Percentiles rank a stretch among this genome's conserved stretches.
phyloP scores from a whole-genome alignment of 2,797 vertebrate species.

The Sciurus vulgaris region DNA sequence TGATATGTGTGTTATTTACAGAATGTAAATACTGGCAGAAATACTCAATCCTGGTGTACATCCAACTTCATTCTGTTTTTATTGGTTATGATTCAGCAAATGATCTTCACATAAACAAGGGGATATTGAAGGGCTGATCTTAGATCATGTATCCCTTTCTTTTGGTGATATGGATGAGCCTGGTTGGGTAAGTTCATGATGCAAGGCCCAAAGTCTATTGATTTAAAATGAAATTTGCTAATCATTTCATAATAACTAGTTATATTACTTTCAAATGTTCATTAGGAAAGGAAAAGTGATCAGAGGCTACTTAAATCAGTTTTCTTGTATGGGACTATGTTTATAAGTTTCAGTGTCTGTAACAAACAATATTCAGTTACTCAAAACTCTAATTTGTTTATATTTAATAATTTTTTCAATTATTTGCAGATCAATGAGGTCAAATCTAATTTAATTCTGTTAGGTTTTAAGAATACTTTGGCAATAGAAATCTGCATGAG shows the following conservation, averaged over 20 bases:
- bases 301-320: not conserved
- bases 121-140: conserved; percentile 68
- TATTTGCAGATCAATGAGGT: not conserved
- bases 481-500: not conserved
- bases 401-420: not conserved
- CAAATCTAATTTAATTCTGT: not conserved
- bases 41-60: conserved; percentile 59
- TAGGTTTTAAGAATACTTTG: not conserved
- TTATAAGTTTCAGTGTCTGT: not conserved
- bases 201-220: not conserved
- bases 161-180: conserved; percentile 61
- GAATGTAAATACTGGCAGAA: conserved; percentile 80
- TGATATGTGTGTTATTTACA: conserved; percentile 46
- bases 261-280: not conserved
- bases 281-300: not conserved
- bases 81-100: conserved; percentile 80
- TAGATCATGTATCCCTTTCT: conserved; percentile 68
- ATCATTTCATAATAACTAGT: not conserved
- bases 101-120: conserved; percentile 84
- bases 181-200: conserved; percentile 63
- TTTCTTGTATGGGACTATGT: not conserved
- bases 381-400: conserved; percentile 9
- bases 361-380: not conserved
- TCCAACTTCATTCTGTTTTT: conserved; percentile 82
- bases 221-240: not conserved